A percentile compares a stretch with the other conserved stretches of the same genome.
Conservation (phyloP, 2,888 invertebrate species). For the Eledona agricola region DNA sequence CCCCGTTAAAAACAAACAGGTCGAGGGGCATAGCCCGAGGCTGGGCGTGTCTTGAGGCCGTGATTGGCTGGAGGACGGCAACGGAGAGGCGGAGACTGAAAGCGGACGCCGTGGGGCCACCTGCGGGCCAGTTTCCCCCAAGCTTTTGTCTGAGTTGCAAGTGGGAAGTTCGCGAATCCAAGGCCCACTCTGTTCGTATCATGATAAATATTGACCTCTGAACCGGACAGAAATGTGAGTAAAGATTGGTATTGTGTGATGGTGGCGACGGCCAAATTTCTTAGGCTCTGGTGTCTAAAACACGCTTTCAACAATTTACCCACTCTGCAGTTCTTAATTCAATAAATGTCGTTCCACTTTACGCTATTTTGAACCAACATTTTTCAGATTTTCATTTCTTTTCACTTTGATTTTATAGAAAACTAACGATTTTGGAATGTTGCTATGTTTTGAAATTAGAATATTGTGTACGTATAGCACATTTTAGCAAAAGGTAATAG, state of each 20-base stretch:
- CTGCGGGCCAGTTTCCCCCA: conserved; percentile 58
- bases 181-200: conserved; percentile 20
- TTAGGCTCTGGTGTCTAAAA: no score
- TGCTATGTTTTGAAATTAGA: no score
- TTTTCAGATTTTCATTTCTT: no score
- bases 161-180: conserved; percentile 34
- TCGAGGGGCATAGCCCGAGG: conserved; percentile 54
- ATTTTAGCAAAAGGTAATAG: no score
- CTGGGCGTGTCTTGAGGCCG: conserved; percentile 59
- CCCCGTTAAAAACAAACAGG: conserved; percentile 28
- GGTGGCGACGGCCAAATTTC: not conserved
- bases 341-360: no score
- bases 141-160: conserved; percentile 52
- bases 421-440: no score
- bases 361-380: no score
- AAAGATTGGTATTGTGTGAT: conserved; percentile 9
- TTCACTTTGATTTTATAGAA: no score
- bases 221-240: conserved; percentile 19
- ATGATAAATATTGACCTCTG: conserved; percentile 21
- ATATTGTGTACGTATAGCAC: no score
- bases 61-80: conserved; percentile 55
- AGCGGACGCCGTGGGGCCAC: conserved; percentile 52
- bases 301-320: no score
- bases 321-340: no score
- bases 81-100: conserved; percentile 56